Conservation (phyloP, 1,140 invertebrate genomes). For the Bombus terrestris region DNA sequence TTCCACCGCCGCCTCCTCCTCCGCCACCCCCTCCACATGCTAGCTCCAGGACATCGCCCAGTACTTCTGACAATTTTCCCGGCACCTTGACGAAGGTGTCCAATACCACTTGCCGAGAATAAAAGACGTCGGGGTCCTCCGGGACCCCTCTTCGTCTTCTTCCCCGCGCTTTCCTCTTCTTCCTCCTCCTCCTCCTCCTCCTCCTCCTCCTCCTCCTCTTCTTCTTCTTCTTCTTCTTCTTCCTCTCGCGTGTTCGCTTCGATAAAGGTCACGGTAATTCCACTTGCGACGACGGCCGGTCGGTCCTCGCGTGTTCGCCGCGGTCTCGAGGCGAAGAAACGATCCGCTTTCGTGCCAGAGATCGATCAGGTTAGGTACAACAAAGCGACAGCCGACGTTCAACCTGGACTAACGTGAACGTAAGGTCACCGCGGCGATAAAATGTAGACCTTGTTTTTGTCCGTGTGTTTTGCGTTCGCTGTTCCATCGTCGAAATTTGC, state of each 20-base stretch:
- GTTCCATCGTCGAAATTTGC: not conserved
- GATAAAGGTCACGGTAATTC: slow-evolving; percentile 12
- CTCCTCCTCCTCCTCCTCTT: not conserved
- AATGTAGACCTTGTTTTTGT: not conserved
- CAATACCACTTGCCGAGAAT: slow-evolving; percentile 63
- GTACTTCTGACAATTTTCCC: slow-evolving; percentile 79
- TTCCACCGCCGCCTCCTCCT: not conserved
- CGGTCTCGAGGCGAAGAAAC: not conserved
- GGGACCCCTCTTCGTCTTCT: not conserved
- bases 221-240: not conserved
- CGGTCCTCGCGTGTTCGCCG: not conserved
- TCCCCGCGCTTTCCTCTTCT: not conserved
- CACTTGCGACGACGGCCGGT: not conserved
- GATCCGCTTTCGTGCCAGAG: not conserved
- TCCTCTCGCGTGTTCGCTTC: not conserved
- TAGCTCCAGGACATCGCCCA: slow-evolving; percentile 79
- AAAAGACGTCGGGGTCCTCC: not conserved
- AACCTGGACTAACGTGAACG: slow-evolving; percentile 36
- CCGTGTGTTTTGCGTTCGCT: not conserved
- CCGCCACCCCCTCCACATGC: slow-evolving; percentile 71
- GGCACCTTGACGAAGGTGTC: slow-evolving; percentile 78
- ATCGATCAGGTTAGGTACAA: not conserved
- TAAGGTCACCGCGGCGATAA: slow-evolving; percentile 33
- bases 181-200: not conserved
- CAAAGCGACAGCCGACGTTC: not conserved